Percentiles rank a stretch among this genome's conserved stretches.
These are phyloP conservation scores for Drosophila oshimai DNA, from an alignment of 1,140 invertebrate species.

Conservation along the genomic window DNA sequence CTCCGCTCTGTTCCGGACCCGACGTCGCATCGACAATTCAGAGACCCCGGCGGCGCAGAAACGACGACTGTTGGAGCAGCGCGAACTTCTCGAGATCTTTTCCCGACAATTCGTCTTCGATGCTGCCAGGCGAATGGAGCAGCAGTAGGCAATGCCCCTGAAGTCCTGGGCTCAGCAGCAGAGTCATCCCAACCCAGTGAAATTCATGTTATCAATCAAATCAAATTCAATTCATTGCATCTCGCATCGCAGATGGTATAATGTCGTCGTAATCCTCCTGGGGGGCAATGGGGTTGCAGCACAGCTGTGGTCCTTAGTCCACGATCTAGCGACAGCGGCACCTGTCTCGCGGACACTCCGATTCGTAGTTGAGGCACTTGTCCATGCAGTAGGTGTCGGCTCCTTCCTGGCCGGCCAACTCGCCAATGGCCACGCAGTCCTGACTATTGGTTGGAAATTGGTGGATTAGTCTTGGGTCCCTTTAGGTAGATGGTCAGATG, in stretches of 20 bases:
- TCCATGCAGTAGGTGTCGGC: slow-evolving; percentile 93
- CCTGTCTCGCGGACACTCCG: slow-evolving; percentile 87
- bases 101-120: slow-evolving; percentile 54
- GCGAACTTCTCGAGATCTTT: slow-evolving; percentile 53
- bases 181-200: neutral
- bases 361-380: slow-evolving; percentile 89
- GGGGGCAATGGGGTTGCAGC: slow-evolving; percentile 65
- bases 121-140: neutral
- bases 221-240: slow-evolving; percentile 47
- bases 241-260: slow-evolving; percentile 1
- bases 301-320: slow-evolving; percentile 41
- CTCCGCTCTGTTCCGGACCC: slow-evolving; percentile 45
- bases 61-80: slow-evolving; percentile 48
- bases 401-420: slow-evolving; percentile 87
- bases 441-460: slow-evolving; percentile 83
- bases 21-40: slow-evolving; percentile 7
- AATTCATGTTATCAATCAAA: slow-evolving; percentile 21
- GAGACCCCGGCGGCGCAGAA: slow-evolving; percentile 33
- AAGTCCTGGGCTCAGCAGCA: neutral
- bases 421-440: slow-evolving; percentile 90
- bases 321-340: slow-evolving; percentile 87
- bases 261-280: neutral
- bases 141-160: neutral
- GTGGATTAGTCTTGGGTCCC: too few relatives aligned
- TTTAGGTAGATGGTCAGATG: too few relatives aligned